phyloP scores from a whole-genome alignment of 2,888 invertebrate species.

The Spialia ferax region DNA sequence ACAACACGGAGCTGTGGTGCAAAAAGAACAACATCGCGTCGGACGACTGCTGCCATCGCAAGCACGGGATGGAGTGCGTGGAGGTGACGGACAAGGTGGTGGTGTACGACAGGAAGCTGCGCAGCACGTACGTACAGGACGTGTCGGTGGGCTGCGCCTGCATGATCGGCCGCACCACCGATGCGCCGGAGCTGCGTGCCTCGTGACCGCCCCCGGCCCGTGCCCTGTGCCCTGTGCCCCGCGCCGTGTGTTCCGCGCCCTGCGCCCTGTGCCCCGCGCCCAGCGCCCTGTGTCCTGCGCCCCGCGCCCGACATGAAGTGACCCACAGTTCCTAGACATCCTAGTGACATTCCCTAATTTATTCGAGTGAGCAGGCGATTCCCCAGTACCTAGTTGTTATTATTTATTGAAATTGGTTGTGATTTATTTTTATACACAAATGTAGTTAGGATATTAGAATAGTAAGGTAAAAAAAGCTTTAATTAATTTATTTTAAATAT shows the following conservation, averaged over 20 bases:
- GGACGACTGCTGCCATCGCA: constrained; percentile 72
- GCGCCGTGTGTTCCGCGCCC: not conserved
- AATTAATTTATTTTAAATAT: constrained; percentile 42
- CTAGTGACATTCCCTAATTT: constrained; percentile 43
- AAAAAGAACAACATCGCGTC: constrained; percentile 55
- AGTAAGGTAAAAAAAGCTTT: constrained; percentile 49
- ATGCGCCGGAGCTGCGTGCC: constrained; percentile 47
- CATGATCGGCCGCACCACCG: constrained; percentile 61
- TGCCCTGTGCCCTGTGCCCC: not conserved
- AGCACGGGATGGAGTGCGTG: constrained; percentile 70
- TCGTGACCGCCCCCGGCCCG: constrained; percentile 30
- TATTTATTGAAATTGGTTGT: constrained; percentile 51
- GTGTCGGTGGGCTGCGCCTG: constrained; percentile 79
- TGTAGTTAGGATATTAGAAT: constrained; percentile 24
- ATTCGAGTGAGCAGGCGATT: constrained; percentile 38
- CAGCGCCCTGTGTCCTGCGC: constrained; percentile 3
- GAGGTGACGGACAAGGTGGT: constrained; percentile 75
- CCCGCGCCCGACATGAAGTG: no score
- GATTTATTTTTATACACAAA: constrained; percentile 37
- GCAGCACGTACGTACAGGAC: constrained; percentile 49
- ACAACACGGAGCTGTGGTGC: constrained; percentile 66
- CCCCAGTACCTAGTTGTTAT: constrained; percentile 31
- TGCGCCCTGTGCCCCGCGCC: not conserved
- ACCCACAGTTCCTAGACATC: constrained; percentile 55
- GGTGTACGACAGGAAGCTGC: constrained; percentile 60